A percentile compares a stretch with the other conserved stretches of the same genome.
Conservation (phyloP, 1,140 invertebrate genomes). For the Aphidius gifuensis region DNA sequence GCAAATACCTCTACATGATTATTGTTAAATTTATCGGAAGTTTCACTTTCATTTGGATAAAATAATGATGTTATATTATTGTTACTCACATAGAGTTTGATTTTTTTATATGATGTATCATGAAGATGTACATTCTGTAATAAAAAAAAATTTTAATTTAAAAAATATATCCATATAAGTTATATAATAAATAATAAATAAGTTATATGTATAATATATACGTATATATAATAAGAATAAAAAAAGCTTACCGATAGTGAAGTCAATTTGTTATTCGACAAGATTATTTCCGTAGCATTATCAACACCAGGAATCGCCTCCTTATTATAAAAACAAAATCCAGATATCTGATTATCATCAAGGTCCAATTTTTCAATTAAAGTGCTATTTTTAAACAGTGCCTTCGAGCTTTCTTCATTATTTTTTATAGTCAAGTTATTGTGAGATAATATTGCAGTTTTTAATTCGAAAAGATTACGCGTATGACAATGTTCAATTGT, state of each 20-base stretch:
- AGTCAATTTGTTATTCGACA: too few relatives aligned
- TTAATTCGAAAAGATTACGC: constrained; percentile 43
- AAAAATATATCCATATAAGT: too few relatives aligned
- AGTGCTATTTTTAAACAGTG: constrained; percentile 55
- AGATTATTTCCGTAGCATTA: constrained; percentile 48
- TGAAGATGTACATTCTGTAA: too few relatives aligned
- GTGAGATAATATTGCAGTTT: constrained; percentile 53
- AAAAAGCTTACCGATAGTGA: too few relatives aligned
- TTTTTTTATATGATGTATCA: too few relatives aligned
- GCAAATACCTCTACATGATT: constrained; percentile 45
- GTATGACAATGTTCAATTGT: constrained; percentile 49
- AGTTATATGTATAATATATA: too few relatives aligned
- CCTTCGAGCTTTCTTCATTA: constrained; percentile 35
- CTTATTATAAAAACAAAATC: constrained; percentile 61
- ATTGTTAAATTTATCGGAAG: neutral
- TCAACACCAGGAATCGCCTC: constrained; percentile 33
- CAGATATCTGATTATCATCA: constrained; percentile 61
- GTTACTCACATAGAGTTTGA: too few relatives aligned
- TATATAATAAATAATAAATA: too few relatives aligned
- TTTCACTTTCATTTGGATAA: too few relatives aligned
- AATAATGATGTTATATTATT: too few relatives aligned
- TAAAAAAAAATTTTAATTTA: too few relatives aligned
- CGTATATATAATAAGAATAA: too few relatives aligned
- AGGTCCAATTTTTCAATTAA: constrained; percentile 59
- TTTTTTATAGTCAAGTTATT: constrained; percentile 54